Conservation (phyloP, 2,113 vertebrate genomes). For the Mustelus asterias region DNA sequence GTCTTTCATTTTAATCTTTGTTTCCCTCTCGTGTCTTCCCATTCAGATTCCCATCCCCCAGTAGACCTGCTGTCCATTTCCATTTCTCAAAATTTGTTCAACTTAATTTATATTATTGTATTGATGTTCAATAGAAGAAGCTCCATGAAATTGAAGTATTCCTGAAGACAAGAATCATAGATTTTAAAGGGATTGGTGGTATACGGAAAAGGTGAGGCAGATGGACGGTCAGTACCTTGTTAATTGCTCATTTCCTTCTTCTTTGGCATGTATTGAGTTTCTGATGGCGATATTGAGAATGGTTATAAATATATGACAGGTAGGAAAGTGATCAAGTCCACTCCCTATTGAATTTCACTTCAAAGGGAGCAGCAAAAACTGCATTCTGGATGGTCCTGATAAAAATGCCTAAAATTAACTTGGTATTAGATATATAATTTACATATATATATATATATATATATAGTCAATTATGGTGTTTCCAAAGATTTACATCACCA, state of each 20-base stretch:
- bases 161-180: background rate
- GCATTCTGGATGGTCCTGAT: background rate
- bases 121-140: slow-evolving; percentile 4
- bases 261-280: background rate
- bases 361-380: background rate
- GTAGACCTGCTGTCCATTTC: background rate
- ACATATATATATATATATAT: background rate
- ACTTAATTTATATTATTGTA: background rate
- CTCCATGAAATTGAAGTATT: slow-evolving; percentile 16
- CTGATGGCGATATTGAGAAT: background rate
- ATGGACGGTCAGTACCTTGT: slow-evolving; percentile 15
- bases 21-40: too few species aligned
- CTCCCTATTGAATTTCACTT: background rate
- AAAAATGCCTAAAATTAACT: background rate
- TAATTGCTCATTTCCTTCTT: background rate
- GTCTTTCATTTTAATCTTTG: too few species aligned
- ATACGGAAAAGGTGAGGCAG: background rate
- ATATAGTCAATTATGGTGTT: background rate
- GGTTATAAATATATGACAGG: background rate
- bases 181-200: slow-evolving; percentile 39
- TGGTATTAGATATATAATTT: background rate
- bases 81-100: background rate
- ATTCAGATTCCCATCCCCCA: too few species aligned
- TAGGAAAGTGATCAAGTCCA: background rate
- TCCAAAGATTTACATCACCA: background rate